Percentiles rank a stretch among this genome's conserved stretches.
phyloP scores from a whole-genome alignment of 92 coral and sea anemone species.

The Porites rus region DNA sequence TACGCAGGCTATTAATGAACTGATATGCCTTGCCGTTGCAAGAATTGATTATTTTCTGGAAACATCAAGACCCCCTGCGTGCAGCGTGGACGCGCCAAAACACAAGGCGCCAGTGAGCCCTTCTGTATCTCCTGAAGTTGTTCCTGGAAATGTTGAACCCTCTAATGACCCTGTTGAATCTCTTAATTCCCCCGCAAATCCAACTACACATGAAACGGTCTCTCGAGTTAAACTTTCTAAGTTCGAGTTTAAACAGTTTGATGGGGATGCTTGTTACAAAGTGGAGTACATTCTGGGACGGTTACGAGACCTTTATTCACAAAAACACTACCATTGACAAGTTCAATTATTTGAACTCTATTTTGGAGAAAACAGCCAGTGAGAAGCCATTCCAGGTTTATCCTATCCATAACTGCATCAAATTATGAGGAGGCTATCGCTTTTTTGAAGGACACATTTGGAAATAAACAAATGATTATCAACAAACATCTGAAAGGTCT shows the following conservation, averaged over 20 bases:
- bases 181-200: too few relatives aligned
- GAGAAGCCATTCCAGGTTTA: slow-evolving; percentile 60
- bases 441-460: slow-evolving; percentile 59
- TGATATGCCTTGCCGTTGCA: too few relatives aligned
- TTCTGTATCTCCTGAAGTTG: too few relatives aligned
- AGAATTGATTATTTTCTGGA: too few relatives aligned
- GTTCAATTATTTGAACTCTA: slow-evolving; percentile 66
- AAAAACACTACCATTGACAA: slow-evolving; percentile 56
- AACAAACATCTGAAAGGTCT: slow-evolving; percentile 65
- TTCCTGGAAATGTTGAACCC: too few relatives aligned
- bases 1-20: too few relatives aligned
- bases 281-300: slow-evolving; percentile 68
- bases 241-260: slow-evolving; percentile 42
- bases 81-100: too few relatives aligned
- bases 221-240: slow-evolving; percentile 54
- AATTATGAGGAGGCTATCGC: slow-evolving; percentile 69
- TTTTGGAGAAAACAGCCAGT: slow-evolving; percentile 54
- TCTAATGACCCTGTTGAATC: too few relatives aligned
- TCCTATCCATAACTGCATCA: slow-evolving; percentile 43
- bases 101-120: too few relatives aligned
- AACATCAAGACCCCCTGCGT: too few relatives aligned
- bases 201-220: too few relatives aligned
- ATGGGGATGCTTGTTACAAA: slow-evolving; percentile 35
- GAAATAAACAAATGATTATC: slow-evolving; percentile 63
- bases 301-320: slow-evolving; percentile 59